These are phyloP conservation scores for Pampusana beccarii DNA, from an alignment of 2,113 vertebrate species.

Conservation along the genomic window DNA sequence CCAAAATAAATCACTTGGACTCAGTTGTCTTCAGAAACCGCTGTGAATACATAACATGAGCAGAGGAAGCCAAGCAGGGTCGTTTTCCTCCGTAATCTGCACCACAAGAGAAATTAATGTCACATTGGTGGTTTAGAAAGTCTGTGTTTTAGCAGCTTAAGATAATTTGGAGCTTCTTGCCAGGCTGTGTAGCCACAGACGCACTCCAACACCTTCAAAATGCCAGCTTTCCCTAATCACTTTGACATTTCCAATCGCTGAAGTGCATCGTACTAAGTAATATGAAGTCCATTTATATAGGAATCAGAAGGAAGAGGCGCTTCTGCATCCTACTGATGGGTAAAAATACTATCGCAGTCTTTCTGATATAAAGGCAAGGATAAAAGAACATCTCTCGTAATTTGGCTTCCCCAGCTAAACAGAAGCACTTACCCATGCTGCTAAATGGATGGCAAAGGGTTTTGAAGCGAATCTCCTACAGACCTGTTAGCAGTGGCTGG, in stretches of 20 bases:
- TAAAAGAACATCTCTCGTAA: neutral
- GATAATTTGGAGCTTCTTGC: neutral
- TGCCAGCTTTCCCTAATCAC: constrained; percentile 6
- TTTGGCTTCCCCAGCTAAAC: neutral
- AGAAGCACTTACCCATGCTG: neutral
- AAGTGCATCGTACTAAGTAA: neutral
- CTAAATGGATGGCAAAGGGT: neutral
- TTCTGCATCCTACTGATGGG: neutral
- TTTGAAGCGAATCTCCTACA: neutral
- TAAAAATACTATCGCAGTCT: neutral
- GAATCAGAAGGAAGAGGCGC: neutral
- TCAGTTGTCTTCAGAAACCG: neutral
- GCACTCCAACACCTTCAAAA: neutral
- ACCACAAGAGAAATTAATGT: neutral
- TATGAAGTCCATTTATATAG: neutral
- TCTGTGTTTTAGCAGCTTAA: neutral
- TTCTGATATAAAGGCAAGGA: neutral
- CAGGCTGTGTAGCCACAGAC: neutral
- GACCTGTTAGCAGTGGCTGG: neutral
- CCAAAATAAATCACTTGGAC: neutral
- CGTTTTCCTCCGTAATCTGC: neutral
- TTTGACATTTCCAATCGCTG: constrained; percentile 3
- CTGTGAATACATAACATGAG: neutral
- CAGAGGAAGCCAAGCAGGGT: neutral
- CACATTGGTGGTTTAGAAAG: neutral